These are phyloP conservation scores for Pangasius mekongensis DNA, from an alignment of 2,797 vertebrate species.

Conservation along the genomic window DNA sequence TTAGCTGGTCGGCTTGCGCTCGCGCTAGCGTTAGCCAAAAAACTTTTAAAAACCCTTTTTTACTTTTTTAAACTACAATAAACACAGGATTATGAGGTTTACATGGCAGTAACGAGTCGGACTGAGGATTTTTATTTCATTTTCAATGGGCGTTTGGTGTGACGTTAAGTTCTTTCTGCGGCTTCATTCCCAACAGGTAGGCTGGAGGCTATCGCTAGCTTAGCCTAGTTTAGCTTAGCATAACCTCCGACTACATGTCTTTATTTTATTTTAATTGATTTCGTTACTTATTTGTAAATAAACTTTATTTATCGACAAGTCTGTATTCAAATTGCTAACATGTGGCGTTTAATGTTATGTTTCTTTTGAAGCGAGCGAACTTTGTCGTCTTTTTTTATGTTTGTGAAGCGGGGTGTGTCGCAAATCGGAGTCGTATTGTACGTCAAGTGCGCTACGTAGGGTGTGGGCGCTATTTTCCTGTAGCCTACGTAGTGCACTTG, in stretches of 20 bases:
- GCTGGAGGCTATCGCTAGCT: constrained; percentile 43
- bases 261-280: not conserved
- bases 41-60: constrained; percentile 43
- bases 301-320: not conserved
- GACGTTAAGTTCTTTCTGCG: constrained; percentile 41
- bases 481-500: not conserved
- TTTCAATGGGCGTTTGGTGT: constrained; percentile 50
- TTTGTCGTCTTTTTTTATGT: not conserved
- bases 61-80: not conserved
- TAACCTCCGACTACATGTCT: not conserved
- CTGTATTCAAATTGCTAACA: not conserved
- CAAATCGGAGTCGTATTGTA: not conserved
- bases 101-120: not conserved
- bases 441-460: not conserved
- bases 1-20: constrained; percentile 25
- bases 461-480: not conserved
- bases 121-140: constrained; percentile 24
- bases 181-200: constrained; percentile 61
- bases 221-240: constrained; percentile 6
- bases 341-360: not conserved
- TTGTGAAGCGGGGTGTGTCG: not conserved
- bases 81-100: not conserved
- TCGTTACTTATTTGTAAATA: not conserved
- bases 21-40: not conserved
- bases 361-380: not conserved